Evolutionary conservation across 2,113 vertebrate species (phyloP).

Genomic region (Herpetotheres cachinnans): DNA sequence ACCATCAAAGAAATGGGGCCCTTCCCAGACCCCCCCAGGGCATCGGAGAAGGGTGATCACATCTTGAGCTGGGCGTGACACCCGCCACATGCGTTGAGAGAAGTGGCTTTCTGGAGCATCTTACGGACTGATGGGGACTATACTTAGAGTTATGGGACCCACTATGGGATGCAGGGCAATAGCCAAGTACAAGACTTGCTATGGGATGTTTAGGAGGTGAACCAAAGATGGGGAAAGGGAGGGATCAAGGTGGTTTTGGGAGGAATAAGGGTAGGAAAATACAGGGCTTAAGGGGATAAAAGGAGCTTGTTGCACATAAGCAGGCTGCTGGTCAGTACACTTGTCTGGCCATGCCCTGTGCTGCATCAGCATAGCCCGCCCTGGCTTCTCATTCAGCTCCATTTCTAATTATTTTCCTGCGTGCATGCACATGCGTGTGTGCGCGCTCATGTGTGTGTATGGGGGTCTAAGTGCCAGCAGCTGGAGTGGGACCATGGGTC

Average conservation of each 20-base stretch:
- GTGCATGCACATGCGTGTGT: too few species aligned
- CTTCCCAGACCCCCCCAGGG: neutral
- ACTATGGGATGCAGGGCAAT: neutral
- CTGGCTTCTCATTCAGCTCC: neutral
- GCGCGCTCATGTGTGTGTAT: too few species aligned
- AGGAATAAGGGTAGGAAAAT: neutral
- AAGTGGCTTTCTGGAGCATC: neutral
- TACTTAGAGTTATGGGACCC: neutral
- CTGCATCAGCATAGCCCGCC: rapidly evolving
- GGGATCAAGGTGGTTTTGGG: neutral
- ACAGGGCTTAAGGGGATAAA: neutral
- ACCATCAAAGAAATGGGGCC: neutral
- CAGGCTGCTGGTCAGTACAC: neutral
- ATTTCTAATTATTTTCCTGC: neutral
- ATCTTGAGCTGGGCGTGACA: neutral
- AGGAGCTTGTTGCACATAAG: rapidly evolving
- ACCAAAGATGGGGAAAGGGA: neutral
- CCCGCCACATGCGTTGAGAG: too few species aligned
- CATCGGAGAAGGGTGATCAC: neutral
- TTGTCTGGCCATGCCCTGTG: neutral
- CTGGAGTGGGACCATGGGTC: neutral
- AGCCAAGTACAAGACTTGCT: neutral
- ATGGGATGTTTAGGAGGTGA: neutral
- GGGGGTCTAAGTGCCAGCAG: neutral
- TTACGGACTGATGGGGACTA: neutral